Evolutionary conservation across 2,888 invertebrate species (phyloP), one percentile per base, ranked within the genome.

Genomic region (Sesamia inferens): DNA sequence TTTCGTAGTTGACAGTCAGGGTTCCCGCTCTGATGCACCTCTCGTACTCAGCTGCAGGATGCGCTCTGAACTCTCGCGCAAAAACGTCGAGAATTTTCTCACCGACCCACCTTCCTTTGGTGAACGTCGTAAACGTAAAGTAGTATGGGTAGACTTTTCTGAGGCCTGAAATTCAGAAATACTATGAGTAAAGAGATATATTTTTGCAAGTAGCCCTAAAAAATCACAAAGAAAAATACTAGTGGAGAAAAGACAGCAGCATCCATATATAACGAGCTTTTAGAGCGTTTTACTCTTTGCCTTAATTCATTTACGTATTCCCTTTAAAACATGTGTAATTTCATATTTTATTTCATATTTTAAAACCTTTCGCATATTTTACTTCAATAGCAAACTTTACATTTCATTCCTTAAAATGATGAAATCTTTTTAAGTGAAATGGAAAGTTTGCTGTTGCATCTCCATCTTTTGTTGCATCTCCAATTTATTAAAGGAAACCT

Each of bases 131-230:
- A 96, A 99, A 99, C 78, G 99, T 99, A 96, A 99, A 99, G 95
- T 99, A 98, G 96, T 99, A 99, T 0, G 99, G 99, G 93, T 99
- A 99, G 4, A 99, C 99, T 97, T 99, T 99, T 86, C 99, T 97
- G 86, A 99, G 97, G 87, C 99, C 99, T 99, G 97, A 39, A 90
- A 92, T 69, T 61, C 61, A 6, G 11, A 81, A 77, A 61, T 51
- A 5, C 19, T 66, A 39, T 82, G 42, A 77, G 62, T 62, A 74
- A 55, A 59, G 19, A 59, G n/a, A n/a, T n/a, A 24, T 31, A 19
- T 42, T 7, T 64, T 75, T 5, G 2, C 13, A 39, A 19, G 0
- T 14, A 44, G 1, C 19, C 19, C 5, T 6, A 68, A 31, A 16
- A 14, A 44, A 2, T 42, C 5, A 14, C 11, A 44, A 13, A 54